Evolutionary conservation across 2,797 vertebrate genomes (phyloP).

Genomic region (Ficedula albicollis): DNA sequence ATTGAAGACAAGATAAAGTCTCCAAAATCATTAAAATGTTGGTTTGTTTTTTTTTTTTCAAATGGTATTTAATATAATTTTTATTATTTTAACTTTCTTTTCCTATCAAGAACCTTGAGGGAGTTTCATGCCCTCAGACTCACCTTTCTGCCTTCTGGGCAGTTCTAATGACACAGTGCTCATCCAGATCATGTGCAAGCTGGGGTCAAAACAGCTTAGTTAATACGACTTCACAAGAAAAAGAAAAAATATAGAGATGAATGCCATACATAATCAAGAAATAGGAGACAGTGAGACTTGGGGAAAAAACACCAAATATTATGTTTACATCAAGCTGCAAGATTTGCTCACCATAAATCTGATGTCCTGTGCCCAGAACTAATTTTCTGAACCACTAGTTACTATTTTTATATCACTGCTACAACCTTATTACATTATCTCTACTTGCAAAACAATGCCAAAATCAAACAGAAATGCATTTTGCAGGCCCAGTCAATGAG

Average conservation of each 20-base stretch:
- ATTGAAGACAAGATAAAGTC: not conserved
- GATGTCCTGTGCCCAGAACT: not conserved
- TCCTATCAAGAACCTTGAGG: not conserved
- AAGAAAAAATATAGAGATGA: not conserved
- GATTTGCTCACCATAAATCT: not conserved
- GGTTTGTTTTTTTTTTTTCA: not conserved
- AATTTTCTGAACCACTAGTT: not conserved
- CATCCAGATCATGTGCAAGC: rapidly evolving
- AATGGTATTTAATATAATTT: not conserved
- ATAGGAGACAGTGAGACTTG: not conserved
- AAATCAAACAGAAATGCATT: not conserved
- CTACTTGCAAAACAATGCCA: not conserved
- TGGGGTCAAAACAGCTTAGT: not conserved
- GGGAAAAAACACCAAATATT: not conserved
- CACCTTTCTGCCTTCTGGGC: not conserved
- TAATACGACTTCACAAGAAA: not conserved
- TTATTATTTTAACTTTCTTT: not conserved
- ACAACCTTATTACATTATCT: not conserved
- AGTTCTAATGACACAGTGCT: not conserved
- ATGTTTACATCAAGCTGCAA: not conserved
- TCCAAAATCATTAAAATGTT: not conserved
- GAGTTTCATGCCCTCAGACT: not conserved
- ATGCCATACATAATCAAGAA: not conserved
- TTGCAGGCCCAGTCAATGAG: not conserved
- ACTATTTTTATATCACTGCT: not conserved